phyloP scores from a whole-genome alignment of 1,140 invertebrate species.

The Gonatopus flavifemur region DNA sequence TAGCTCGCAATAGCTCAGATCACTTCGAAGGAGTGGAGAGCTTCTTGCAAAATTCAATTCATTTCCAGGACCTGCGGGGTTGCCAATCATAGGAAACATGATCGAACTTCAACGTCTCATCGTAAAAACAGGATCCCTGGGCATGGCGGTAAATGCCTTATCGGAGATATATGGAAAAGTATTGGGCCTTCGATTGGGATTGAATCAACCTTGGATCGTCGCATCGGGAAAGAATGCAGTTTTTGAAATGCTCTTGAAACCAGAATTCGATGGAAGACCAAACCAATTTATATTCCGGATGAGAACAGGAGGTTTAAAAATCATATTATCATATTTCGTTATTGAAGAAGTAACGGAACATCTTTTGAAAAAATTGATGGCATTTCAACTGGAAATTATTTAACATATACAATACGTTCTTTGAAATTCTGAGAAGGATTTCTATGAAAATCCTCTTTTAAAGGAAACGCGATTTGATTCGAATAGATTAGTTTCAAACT shows the following conservation, averaged over 20 bases:
- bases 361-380: too few relatives aligned
- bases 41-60: too few relatives aligned
- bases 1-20: too few relatives aligned
- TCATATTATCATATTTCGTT: too few relatives aligned
- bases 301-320: conserved; percentile 38
- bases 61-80: conserved; percentile 42
- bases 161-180: conserved; percentile 47
- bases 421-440: too few relatives aligned
- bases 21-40: too few relatives aligned
- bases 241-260: conserved; percentile 38
- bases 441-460: too few relatives aligned
- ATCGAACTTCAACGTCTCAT: conserved; percentile 40
- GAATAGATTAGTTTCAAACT: too few relatives aligned
- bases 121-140: conserved; percentile 39
- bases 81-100: conserved; percentile 50
- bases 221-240: conserved; percentile 45
- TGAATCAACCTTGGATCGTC: conserved; percentile 38
- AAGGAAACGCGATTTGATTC: too few relatives aligned
- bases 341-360: too few relatives aligned
- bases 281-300: conserved; percentile 36
- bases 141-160: conserved; percentile 35
- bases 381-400: too few relatives aligned
- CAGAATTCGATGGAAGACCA: conserved; percentile 51
- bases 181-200: conserved; percentile 39
- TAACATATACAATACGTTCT: too few relatives aligned